Evolutionary conservation across 2,888 invertebrate species (phyloP).

Genomic region (Mermis nigrescens): DNA sequence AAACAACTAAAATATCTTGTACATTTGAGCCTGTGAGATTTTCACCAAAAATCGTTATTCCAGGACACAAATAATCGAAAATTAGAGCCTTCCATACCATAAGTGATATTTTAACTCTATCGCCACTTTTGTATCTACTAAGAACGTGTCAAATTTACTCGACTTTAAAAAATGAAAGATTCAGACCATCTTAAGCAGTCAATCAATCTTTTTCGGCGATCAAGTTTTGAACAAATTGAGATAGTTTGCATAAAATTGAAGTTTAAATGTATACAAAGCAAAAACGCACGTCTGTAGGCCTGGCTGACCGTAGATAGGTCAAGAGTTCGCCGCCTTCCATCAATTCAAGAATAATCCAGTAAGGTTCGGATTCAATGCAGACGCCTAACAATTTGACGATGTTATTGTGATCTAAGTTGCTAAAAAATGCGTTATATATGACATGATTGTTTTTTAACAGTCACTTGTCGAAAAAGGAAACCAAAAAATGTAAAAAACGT

Average conservation of each 20-base stretch:
- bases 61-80: too few relatives aligned
- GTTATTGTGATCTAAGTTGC: constrained; percentile 87
- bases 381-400: constrained; percentile 79
- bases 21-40: too few relatives aligned
- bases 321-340: constrained; percentile 93
- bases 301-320: constrained; percentile 62
- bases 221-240: not conserved
- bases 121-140: too few relatives aligned
- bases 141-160: too few relatives aligned
- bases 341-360: constrained; percentile 80
- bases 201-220: not conserved
- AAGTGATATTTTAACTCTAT: too few relatives aligned
- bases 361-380: constrained; percentile 75
- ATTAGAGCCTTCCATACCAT: too few relatives aligned
- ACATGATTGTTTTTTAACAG: too few relatives aligned
- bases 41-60: too few relatives aligned
- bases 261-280: not conserved
- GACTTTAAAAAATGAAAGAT: too few relatives aligned
- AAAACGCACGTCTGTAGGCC: constrained; percentile 50
- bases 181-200: not conserved
- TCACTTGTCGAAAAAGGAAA: too few relatives aligned
- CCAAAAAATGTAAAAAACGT: too few relatives aligned
- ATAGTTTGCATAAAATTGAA: constrained; percentile 1
- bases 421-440: constrained; percentile 14
- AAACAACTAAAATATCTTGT: too few relatives aligned